These are phyloP conservation scores for Sebastes steindachneri DNA, from an alignment of 2,797 vertebrate species.

Conservation along the genomic window DNA sequence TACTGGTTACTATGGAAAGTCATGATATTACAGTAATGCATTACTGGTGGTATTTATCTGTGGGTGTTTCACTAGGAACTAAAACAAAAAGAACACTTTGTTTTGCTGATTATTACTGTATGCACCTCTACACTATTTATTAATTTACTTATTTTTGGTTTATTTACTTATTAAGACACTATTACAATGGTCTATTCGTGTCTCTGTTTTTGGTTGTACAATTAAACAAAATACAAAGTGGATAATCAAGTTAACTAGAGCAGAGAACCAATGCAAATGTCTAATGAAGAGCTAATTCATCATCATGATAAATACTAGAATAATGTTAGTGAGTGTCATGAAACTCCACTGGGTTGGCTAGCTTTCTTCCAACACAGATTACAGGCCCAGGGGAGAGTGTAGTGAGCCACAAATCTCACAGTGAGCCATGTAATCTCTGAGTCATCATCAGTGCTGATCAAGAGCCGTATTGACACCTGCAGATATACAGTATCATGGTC, in stretches of 20 bases:
- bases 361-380: not conserved
- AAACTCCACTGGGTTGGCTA: not conserved
- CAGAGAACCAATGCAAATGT: not conserved
- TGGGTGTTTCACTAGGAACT: not conserved
- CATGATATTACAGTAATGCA: too few species aligned
- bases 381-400: not conserved
- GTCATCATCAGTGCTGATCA: not conserved
- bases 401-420: constrained; percentile 6
- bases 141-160: not conserved
- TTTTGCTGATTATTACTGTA: not conserved
- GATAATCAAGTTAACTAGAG: not conserved
- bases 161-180: not conserved
- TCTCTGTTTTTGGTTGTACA: not conserved
- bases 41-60: not conserved
- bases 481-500: not conserved
- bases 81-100: not conserved
- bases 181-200: not conserved
- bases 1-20: too few species aligned
- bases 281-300: not conserved
- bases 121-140: too few species aligned
- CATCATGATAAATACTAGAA: not conserved
- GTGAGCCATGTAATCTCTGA: not conserved
- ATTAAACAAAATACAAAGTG: not conserved
- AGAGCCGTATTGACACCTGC: not conserved
- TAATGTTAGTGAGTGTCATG: not conserved